Conservation (phyloP, 2,113 vertebrate genomes). For the Poeciliopsis prolifica region DNA sequence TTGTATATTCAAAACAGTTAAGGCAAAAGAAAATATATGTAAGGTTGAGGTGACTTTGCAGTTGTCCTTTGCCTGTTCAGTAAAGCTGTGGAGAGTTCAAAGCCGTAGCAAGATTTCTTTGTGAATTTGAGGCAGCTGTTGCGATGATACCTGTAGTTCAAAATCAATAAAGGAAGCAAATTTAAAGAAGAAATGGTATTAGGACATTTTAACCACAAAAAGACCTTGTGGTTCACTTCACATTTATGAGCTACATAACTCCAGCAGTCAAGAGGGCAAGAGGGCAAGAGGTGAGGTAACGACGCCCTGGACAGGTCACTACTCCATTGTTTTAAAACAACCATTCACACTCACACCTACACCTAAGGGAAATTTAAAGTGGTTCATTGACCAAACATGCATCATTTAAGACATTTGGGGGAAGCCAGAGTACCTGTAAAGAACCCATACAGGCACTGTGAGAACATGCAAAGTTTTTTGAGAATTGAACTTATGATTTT, state of each 20-base stretch:
- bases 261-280: neutral
- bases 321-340: neutral
- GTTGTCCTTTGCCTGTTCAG: slow-evolving; percentile 39
- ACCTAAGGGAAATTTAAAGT: neutral
- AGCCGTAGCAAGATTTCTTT: slow-evolving; percentile 44
- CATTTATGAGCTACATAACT: neutral
- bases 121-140: slow-evolving; percentile 38
- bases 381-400: neutral
- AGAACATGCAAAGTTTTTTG: neutral
- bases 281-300: neutral
- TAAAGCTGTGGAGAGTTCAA: slow-evolving; percentile 26
- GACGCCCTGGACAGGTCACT: neutral
- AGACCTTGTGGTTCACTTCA: neutral
- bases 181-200: slow-evolving; percentile 32
- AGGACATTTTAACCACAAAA: neutral
- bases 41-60: slow-evolving; percentile 15
- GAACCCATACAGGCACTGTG: neutral
- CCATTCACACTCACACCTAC: neutral
- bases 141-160: slow-evolving; percentile 46
- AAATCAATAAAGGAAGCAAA: slow-evolving; percentile 31
- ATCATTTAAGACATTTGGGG: neutral
- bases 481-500: neutral
- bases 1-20: neutral
- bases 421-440: neutral
- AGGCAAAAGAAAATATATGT: neutral